A percentile compares a stretch with the other conserved stretches of the same genome.
Evolutionary conservation across 2,888 invertebrate genomes (phyloP).

Genomic region (Meiosimyza decipiens): DNA sequence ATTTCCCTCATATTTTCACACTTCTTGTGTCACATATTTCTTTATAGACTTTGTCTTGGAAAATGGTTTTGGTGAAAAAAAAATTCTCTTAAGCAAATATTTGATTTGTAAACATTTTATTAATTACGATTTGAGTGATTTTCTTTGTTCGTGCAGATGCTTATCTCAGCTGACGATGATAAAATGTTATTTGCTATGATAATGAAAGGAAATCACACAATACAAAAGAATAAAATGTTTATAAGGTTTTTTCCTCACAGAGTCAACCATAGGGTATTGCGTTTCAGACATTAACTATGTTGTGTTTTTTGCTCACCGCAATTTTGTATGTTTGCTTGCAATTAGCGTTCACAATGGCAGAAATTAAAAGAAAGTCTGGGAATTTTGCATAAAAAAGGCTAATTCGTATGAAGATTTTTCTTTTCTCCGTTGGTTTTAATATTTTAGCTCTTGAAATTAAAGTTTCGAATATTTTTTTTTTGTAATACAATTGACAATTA

Average conservation of each 20-base stretch:
- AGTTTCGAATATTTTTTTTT: not conserved
- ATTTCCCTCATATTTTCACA: too few relatives aligned
- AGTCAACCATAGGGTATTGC: too few relatives aligned
- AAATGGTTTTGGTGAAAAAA: too few relatives aligned
- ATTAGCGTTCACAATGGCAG: constrained; percentile 20
- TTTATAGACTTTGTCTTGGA: too few relatives aligned
- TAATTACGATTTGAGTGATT: constrained; percentile 3
- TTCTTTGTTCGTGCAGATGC: constrained; percentile 6
- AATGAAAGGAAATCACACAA: not conserved
- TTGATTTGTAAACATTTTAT: too few relatives aligned
- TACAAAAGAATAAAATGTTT: not conserved
- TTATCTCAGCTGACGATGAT: constrained; percentile 22
- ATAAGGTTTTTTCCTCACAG: not conserved
- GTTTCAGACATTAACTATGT: too few relatives aligned
- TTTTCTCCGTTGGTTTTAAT: not conserved
- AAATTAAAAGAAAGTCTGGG: constrained; percentile 22
- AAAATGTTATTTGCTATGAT: constrained; percentile 18
- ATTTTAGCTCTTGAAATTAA: not conserved
- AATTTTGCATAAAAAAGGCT: not conserved
- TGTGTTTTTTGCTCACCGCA: too few relatives aligned
- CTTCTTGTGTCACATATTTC: too few relatives aligned
- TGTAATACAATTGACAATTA: too few relatives aligned
- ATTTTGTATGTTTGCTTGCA: not conserved
- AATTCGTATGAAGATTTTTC: not conserved
- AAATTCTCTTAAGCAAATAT: too few relatives aligned